These are phyloP conservation scores for Daphoenositta chrysoptera DNA, from an alignment of 2,113 vertebrate genomes.

Conservation along the genomic window DNA sequence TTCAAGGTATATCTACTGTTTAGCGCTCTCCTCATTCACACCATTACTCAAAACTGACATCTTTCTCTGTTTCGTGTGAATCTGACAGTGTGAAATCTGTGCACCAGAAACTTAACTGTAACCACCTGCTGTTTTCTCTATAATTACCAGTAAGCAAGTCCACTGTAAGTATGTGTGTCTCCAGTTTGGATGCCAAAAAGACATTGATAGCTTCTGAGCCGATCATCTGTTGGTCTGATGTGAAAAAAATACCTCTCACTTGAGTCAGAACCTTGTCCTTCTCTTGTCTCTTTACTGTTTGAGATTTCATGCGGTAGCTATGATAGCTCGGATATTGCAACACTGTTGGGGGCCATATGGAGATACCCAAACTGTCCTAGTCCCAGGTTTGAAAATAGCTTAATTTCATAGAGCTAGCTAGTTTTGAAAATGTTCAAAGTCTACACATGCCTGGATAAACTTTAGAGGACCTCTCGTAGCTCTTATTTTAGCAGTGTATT, in stretches of 20 bases:
- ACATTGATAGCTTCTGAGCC: neutral
- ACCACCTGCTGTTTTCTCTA: neutral
- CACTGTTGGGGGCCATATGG: neutral
- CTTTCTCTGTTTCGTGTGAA: neutral
- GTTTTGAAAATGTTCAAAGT: neutral
- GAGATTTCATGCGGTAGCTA: neutral
- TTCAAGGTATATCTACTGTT: neutral
- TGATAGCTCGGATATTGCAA: neutral
- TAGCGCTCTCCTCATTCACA: neutral
- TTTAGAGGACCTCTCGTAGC: neutral
- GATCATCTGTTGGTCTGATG: neutral
- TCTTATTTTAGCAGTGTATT: neutral
- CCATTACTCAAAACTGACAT: neutral
- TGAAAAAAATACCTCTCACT: neutral
- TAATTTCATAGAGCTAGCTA: neutral
- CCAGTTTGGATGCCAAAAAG: neutral
- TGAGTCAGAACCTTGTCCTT: neutral
- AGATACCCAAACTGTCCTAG: neutral
- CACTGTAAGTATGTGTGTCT: neutral
- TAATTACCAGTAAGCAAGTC: conserved; percentile 11
- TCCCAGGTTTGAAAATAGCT: neutral
- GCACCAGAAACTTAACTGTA: neutral
- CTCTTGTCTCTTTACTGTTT: neutral
- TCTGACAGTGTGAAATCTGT: neutral
- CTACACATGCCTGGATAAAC: neutral